Evolutionary conservation across 2,888 invertebrate genomes (phyloP), one percentile per base, ranked within the genome.

Genomic region (Eretmocerus hayati): DNA sequence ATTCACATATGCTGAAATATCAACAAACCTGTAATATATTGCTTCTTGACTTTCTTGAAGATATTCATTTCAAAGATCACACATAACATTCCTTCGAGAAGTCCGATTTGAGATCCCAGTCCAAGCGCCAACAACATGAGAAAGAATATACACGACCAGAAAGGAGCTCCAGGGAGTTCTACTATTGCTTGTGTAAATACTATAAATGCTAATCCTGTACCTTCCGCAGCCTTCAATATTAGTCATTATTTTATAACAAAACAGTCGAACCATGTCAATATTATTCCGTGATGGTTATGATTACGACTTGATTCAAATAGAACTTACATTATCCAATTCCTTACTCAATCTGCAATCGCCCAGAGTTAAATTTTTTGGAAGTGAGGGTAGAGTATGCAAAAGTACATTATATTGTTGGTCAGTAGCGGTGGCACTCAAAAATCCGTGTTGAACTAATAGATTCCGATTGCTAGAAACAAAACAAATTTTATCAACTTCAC

Each of bases 141-240:
- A 78, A 95, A 95, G 80, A 95, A 95, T 52, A 94, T 85, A 57
- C 94, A 84, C 13, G 94, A 89, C 95, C 95, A 95, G 74, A 95
- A 90, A 13, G 94, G 94, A 0, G 93, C 88, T 2, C 89, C 89
- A 0, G 94, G 93, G 59, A 95, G 77, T 73, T 93, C 90, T 23
- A 93, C 87, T 63, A 95, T 94, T 5, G 94, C 95, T 71, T 95
- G 91, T 0, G 95, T 94, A 75, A 95, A 94, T n/a, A 95, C 91
- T 55, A 95, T 93, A 73, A 95, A 95, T 1, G 94, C 95, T 40
- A 95, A 74, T 2, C 95, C 95, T 2, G 94, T 95, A 40, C 95
- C 95, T 75, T 94, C 92, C 23, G 93, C 94, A 20, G 93, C 94
- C 90, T 92, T 69, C 9, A 74, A n/a, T n/a, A n/a, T n/a, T n/a